A percentile compares a stretch with the other conserved stretches of the same genome.
Conservation (phyloP, 2,888 invertebrate genomes). For the Fabriciana adippe region DNA sequence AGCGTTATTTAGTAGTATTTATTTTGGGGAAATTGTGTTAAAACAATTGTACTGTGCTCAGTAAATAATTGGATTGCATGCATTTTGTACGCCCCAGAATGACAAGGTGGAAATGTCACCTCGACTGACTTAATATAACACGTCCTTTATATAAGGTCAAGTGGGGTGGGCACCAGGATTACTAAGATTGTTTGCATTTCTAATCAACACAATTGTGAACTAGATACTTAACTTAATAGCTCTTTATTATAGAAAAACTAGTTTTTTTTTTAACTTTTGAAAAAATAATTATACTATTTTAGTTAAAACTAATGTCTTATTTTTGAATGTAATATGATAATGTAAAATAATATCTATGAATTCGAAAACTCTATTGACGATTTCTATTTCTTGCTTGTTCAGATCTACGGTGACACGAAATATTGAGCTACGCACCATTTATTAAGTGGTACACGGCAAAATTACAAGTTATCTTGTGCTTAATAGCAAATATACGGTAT, state of each 20-base stretch:
- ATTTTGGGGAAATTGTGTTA: background rate
- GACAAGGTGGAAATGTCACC: constrained; percentile 24
- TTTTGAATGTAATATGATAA: too few species aligned
- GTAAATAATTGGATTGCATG: constrained; percentile 8
- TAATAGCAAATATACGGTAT: constrained; percentile 6
- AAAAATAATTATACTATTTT: background rate
- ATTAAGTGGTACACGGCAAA: constrained; percentile 61
- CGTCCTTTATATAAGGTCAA: constrained; percentile 28
- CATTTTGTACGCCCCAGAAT: constrained; percentile 8
- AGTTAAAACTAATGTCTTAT: background rate
- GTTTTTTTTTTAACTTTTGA: background rate
- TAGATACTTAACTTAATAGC: background rate
- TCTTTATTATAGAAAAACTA: background rate
- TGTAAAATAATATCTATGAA: too few species aligned
- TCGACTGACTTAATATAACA: constrained; percentile 22
- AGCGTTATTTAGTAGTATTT: background rate
- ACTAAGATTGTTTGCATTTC: constrained; percentile 17
- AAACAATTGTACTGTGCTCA: background rate
- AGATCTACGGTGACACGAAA: constrained; percentile 64
- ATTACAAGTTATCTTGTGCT: constrained; percentile 46
- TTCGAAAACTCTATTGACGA: background rate
- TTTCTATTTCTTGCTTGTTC: constrained; percentile 15
- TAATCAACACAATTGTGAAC: background rate
- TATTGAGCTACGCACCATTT: constrained; percentile 65
- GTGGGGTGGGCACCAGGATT: constrained; percentile 32